These are phyloP conservation scores for Andrena fulva DNA, from an alignment of 2,888 invertebrate species.

Conservation along the genomic window DNA sequence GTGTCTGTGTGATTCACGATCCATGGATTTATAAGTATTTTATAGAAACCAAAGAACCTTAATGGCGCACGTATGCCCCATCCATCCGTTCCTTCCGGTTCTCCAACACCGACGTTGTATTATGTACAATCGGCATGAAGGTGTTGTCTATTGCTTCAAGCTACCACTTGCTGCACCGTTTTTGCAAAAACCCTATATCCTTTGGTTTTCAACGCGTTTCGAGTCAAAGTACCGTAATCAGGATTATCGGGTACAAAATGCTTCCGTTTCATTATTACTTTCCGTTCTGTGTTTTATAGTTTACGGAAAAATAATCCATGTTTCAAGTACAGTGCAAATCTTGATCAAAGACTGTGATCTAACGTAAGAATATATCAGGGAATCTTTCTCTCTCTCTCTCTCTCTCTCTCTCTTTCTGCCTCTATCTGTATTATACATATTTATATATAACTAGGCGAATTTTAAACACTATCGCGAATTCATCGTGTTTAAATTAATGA, in stretches of 20 bases:
- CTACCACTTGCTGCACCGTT: neutral
- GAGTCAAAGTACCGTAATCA: neutral
- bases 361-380: conserved; percentile 27
- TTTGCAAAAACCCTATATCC: neutral
- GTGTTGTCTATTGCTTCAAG: neutral
- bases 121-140: too few species aligned
- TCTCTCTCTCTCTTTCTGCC: too few species aligned
- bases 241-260: conserved; percentile 1
- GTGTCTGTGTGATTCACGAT: neutral
- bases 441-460: conserved; percentile 25
- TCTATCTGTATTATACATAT: neutral
- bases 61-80: neutral
- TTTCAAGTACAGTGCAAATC: conserved; percentile 22
- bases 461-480: neutral
- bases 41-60: conserved; percentile 62
- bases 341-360: conserved; percentile 61
- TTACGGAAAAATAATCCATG: neutral
- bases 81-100: neutral
- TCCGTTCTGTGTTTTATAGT: neutral
- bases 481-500: conserved; percentile 1
- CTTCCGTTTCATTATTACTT: conserved; percentile 48
- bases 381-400: neutral
- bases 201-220: neutral
- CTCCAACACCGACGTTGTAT: neutral
- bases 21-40: conserved; percentile 33